Base-by-base conservation (phyloP, 2,797 vertebrate genomes). In the Mormyrus proboscirostris region DNA sequence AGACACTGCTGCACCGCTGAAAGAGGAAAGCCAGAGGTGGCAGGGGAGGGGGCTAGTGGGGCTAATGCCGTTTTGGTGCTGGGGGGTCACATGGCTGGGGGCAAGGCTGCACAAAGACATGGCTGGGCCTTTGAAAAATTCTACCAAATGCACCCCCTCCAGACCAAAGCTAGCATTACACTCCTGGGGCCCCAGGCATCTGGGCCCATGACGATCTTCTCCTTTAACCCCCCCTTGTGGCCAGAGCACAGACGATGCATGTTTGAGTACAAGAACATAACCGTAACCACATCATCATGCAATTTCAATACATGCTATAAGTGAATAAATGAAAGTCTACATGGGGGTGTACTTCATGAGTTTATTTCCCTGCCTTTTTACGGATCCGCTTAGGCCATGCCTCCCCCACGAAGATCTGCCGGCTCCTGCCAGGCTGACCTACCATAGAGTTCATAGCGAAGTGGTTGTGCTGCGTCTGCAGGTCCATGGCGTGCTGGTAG, bases 371-470 rank as follows among this genome's bases (percentile, higher is more conserved):
- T 73, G 65, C 29, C 29, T 1, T 41, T 41, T 38, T 7, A 19
- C 5, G 14, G 14, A 76, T 44, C 38, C 9, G 14, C 38, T 44
- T 29, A 73, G 33, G 47, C 85, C 44, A 53, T 47, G 33, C 47
- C 82, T 89, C 82, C 65, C 57, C 84, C 51, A 41, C 1, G 5
- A 44, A 49, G 16, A 83, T 2, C 19, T 25, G 2, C 85, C 41
- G 2, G 12, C 19, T 4, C 19, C 33, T 33, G 19, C 49, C n/a
- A 25, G 25, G n/a, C 14, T 47, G 14, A 92, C 96, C 94, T 92
- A 99, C 98, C 98, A 99, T 99, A 87, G 98, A 99, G 94, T 99
- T 99, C 98, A 99, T 99, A 92, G 98, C 97, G 2, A 99, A 99
- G 95, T 99, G 98, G 94, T 99, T 99, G 96, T 99, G 98, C 90